Percentiles rank a stretch among this genome's conserved stretches.
Conservation (phyloP, 2,113 vertebrate species). For the Indicator indicator region DNA sequence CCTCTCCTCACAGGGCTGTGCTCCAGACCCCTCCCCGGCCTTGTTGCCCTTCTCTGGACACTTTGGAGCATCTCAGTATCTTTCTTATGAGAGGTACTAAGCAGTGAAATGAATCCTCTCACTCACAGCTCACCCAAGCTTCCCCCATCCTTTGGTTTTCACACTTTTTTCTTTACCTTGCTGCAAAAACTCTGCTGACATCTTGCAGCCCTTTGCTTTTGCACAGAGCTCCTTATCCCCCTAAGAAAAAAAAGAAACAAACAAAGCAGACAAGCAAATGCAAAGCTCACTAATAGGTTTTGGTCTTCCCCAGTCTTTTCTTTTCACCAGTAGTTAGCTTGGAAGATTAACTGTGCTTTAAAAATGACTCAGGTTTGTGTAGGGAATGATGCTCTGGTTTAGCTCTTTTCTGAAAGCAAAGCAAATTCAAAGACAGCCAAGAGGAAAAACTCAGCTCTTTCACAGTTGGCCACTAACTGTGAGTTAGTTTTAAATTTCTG, state of each 20-base stretch:
- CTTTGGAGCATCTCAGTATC: too few relatives aligned
- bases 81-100: too few relatives aligned
- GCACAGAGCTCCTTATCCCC: neutral
- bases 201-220: neutral
- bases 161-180: neutral
- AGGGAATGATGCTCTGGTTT: neutral
- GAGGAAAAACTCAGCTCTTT: neutral
- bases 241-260: neutral
- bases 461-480: neutral
- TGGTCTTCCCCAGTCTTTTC: neutral
- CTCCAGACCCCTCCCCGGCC: too few relatives aligned
- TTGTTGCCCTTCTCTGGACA: too few relatives aligned
- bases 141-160: neutral
- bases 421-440: neutral
- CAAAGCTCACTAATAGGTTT: neutral
- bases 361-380: neutral
- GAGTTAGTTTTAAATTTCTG: constrained; percentile 20
- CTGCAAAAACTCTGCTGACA: neutral
- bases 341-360: neutral
- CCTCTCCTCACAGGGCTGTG: too few relatives aligned
- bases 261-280: neutral
- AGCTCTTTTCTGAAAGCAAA: neutral
- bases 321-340: too few relatives aligned
- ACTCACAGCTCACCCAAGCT: neutral
- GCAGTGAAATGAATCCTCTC: neutral